Conservation (phyloP, 2,113 vertebrate species). For the Puntigrus tetrazona region DNA sequence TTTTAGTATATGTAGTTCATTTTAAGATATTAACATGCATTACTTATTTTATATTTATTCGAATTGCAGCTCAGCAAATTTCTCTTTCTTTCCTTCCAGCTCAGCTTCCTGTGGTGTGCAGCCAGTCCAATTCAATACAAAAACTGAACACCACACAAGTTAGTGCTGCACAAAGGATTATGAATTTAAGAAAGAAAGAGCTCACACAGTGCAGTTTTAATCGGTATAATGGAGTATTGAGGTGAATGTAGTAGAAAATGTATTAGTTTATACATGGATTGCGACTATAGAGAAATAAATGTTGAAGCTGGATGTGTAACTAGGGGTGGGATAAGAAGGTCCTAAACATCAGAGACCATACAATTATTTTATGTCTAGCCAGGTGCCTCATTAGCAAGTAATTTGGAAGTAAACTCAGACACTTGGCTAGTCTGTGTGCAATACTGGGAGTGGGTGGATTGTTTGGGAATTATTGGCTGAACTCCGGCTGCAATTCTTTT, state of each 20-base stretch:
- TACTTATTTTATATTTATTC: not conserved
- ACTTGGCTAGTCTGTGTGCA: not conserved
- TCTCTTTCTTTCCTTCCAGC: not conserved
- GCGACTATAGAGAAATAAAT: too few relatives aligned
- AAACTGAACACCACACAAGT: not conserved
- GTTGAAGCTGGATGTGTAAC: not conserved
- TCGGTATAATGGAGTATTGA: not conserved
- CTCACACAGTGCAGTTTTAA: not conserved
- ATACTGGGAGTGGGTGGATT: not conserved
- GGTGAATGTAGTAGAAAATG: not conserved
- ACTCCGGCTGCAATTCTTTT: not conserved
- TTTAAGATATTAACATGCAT: too few relatives aligned
- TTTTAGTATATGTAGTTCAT: too few relatives aligned
- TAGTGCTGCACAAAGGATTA: not conserved
- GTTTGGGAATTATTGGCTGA: conserved; percentile 4
- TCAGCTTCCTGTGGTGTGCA: not conserved
- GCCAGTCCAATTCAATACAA: not conserved
- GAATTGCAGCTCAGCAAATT: not conserved
- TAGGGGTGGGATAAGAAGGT: not conserved
- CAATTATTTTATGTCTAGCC: not conserved
- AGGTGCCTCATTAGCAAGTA: conserved; percentile 3
- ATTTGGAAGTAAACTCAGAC: conserved; percentile 10
- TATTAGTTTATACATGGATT: not conserved
- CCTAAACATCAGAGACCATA: not conserved
- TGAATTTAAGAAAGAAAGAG: not conserved